Conservation (phyloP, 2,797 vertebrate species). For the Myotis planiceps region DNA sequence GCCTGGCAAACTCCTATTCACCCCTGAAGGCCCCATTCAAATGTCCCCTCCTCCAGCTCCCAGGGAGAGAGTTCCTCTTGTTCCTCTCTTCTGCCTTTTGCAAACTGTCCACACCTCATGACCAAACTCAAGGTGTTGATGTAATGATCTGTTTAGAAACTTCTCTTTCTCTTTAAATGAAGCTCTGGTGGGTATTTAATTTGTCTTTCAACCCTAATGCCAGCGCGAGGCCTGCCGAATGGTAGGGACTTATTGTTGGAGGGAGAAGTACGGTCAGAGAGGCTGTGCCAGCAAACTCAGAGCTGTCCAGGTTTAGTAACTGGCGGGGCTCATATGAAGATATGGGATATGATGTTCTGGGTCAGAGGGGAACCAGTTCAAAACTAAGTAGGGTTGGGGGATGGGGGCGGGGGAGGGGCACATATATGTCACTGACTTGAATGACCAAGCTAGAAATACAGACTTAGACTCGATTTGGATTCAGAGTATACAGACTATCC, state of each 20-base stretch:
- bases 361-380: neutral
- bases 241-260: neutral
- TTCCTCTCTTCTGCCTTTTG: neutral
- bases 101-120: neutral
- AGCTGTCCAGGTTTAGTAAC: neutral
- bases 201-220: neutral
- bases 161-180: neutral
- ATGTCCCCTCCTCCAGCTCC: neutral
- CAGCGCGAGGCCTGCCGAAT: neutral
- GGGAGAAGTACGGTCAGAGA: neutral
- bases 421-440: neutral
- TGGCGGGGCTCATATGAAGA: neutral
- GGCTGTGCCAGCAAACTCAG: neutral
- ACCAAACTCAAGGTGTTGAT: neutral
- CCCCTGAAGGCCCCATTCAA: neutral
- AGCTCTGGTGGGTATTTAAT: neutral
- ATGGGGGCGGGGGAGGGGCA: accelerated
- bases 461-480: neutral
- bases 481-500: neutral
- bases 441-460: neutral
- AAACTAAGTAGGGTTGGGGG: neutral
- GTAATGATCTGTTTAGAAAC: neutral
- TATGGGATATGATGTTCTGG: accelerated
- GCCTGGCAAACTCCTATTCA: neutral
- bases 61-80: neutral